Evolutionary conservation across 2,888 invertebrate species (phyloP).

Genomic region (Conchocele bisecta): DNA sequence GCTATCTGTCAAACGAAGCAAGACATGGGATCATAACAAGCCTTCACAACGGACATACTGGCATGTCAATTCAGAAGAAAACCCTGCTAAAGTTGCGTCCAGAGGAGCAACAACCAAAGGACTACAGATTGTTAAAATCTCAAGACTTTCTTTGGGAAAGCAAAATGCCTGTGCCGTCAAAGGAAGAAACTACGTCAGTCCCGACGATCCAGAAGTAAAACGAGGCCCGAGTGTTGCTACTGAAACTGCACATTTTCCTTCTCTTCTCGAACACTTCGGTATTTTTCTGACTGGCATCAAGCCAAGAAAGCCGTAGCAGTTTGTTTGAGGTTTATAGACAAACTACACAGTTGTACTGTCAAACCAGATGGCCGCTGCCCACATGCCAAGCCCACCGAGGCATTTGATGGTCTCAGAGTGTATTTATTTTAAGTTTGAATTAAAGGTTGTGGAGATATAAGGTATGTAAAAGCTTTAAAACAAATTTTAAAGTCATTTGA

Average conservation of each 20-base stretch:
- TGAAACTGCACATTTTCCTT: background rate
- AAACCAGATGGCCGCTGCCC: too few relatives aligned
- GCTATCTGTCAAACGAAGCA: constrained; percentile 58
- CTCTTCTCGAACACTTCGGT: background rate
- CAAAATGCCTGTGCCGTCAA: too few relatives aligned
- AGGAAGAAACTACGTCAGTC: too few relatives aligned
- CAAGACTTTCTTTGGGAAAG: too few relatives aligned
- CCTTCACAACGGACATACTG: constrained; percentile 45
- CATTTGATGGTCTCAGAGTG: too few relatives aligned
- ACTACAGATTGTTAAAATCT: too few relatives aligned
- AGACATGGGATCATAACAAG: constrained; percentile 52
- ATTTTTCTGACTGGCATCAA: constrained; percentile 25
- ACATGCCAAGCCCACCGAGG: too few relatives aligned
- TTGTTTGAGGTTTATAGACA: constrained; percentile 17
- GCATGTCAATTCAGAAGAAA: constrained; percentile 44
- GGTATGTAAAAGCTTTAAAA: too few relatives aligned
- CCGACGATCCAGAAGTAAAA: constrained; percentile 35
- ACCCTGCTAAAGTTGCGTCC: constrained; percentile 63
- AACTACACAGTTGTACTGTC: too few relatives aligned
- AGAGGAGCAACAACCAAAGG: constrained; percentile 35
- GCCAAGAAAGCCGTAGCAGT: constrained; percentile 20
- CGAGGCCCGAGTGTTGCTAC: constrained; percentile 3
- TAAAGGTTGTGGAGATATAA: too few relatives aligned
- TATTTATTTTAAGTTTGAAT: too few relatives aligned
- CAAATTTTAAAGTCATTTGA: too few relatives aligned